Base-by-base conservation (phyloP, 2,797 vertebrate genomes). In the Rhabdomys pumilio region DNA sequence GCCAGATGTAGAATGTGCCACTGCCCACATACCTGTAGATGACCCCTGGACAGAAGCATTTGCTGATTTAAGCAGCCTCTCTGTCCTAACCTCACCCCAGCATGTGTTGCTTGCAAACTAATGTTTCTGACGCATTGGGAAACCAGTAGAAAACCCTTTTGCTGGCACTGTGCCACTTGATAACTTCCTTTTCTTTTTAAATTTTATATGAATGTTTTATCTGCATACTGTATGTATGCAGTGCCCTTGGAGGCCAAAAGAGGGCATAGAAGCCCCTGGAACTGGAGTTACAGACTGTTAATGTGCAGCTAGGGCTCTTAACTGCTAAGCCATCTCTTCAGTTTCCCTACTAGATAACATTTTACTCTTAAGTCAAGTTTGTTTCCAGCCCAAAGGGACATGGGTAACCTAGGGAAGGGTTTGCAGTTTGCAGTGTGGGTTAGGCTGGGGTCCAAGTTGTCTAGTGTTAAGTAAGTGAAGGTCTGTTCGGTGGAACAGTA, bases 61-160 rank as follows among this genome's bases (percentile, higher is more conserved):
- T 59, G 3, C 17, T 47, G 88, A 10, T 1, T 9, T 59, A 13
- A 63, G 29, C 19, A 89, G 53, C 80, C 41, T 63, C 41, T 38
- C 2, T 0, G 15, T 34, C 38, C 29, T 2, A 4, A 22, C 17
- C 22, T 47, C n/a, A 31, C 44, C n/a, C 61, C 31, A 1, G 12
- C 7, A 5, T n/a, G 2, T 31, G 17, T 69, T 69, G 24, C 10
- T 67, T 47, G 67, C 8, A 47, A 41, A 63, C 22, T 80, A 34
- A 55, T 65, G 44, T 77, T 89, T 89, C 61, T 57, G 31, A 83
- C 1, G 26, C 20, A 2, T 14, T 67, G 20, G 87, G 47, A n/a
- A n/a, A n/a, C 59, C 59, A 57, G 14, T 24, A 72, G 31, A 67
- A 86, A 44, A 10, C 10, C 20, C 24, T 96, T 67, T 44, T 47